Conservation (phyloP, 2,113 vertebrate genomes). For the Lepus americanus region DNA sequence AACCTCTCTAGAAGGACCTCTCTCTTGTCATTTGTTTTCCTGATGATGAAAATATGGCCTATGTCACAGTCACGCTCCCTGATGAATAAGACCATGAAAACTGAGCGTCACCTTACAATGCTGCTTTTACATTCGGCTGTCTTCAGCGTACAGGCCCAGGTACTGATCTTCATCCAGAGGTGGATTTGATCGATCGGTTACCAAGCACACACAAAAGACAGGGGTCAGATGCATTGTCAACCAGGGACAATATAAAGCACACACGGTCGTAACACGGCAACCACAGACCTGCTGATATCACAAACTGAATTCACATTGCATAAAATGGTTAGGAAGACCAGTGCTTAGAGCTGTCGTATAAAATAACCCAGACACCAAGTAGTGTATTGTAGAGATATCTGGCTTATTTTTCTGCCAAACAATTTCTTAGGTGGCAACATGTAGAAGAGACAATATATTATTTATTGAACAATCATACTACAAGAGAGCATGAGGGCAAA, state of each 20-base stretch:
- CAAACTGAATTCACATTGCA: constrained; percentile 47
- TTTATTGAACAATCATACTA: constrained; percentile 77
- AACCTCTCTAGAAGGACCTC: constrained; percentile 50
- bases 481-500: constrained; percentile 73
- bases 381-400: constrained; percentile 19
- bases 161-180: constrained; percentile 61
- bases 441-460: constrained; percentile 72
- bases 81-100: constrained; percentile 81
- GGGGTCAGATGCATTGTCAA: background rate
- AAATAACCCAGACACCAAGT: constrained; percentile 15
- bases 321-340: constrained; percentile 41
- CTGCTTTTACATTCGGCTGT: constrained; percentile 78
- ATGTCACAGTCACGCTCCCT: constrained; percentile 60
- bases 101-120: constrained; percentile 67
- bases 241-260: constrained; percentile 61
- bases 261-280: background rate
- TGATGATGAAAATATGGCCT: constrained; percentile 78
- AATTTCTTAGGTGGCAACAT: constrained; percentile 72
- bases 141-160: constrained; percentile 39
- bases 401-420: constrained; percentile 68
- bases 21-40: constrained; percentile 72
- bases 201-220: constrained; percentile 68
- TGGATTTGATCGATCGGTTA: constrained; percentile 48
- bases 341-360: constrained; percentile 4
- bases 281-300: constrained; percentile 9